Evolutionary conservation across 2,113 vertebrate genomes (phyloP).

Genomic region (Rhinolophus sinicus): DNA sequence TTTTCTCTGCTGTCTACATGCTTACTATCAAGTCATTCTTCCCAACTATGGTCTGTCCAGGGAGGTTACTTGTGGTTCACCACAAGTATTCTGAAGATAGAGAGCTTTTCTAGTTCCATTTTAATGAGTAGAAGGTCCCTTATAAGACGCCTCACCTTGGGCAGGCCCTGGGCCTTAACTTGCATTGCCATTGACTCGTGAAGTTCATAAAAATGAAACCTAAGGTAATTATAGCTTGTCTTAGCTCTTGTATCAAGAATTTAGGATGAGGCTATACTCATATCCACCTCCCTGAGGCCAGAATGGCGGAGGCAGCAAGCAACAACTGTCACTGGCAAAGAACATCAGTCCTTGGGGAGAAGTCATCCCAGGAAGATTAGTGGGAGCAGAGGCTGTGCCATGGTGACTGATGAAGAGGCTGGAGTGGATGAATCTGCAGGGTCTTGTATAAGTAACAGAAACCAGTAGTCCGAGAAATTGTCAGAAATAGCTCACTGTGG

Average conservation of each 20-base stretch:
- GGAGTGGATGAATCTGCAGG: not conserved
- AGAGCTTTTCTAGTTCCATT: not conserved
- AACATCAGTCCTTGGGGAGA: not conserved
- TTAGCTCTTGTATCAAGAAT: not conserved
- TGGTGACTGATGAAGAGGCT: not conserved
- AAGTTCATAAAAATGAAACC: slow-evolving; percentile 5
- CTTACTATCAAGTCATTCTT: not conserved
- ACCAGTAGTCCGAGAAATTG: not conserved
- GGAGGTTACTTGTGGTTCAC: not conserved
- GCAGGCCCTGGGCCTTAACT: not conserved
- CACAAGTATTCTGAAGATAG: not conserved
- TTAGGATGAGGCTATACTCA: not conserved
- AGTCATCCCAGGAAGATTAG: not conserved
- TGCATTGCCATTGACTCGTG: not conserved
- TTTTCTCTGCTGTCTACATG: not conserved
- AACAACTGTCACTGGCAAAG: not conserved
- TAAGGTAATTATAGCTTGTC: not conserved
- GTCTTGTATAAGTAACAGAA: not conserved
- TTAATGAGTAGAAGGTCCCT: not conserved
- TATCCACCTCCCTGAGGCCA: not conserved
- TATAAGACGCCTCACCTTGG: not conserved
- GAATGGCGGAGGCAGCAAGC: not conserved
- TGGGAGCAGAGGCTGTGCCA: not conserved
- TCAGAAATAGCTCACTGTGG: not conserved
- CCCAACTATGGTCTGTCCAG: not conserved